Evolutionary conservation across 2,888 invertebrate genomes (phyloP), one percentile per base, ranked within the genome.

Genomic region (Yponomeuta cagnagella): DNA sequence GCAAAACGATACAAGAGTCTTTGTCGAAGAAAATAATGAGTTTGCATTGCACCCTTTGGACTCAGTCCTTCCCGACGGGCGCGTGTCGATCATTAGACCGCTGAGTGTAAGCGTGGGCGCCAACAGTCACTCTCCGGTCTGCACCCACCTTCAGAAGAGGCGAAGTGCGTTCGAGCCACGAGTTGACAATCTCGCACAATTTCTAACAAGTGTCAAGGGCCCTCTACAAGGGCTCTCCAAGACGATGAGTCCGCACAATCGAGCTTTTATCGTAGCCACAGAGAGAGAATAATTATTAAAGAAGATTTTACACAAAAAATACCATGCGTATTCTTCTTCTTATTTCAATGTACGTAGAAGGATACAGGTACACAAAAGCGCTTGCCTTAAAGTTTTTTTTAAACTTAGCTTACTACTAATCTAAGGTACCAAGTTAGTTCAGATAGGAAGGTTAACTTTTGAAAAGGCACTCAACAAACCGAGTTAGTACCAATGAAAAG

Each of bases 141-240:
- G 15, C 15, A 58, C 52, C 52, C 52, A 58, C 52, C 52, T 58
- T 15, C 8, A 58, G 3, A 58, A 15, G 52, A 58, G 52, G 52
- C 52, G 52, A 58, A 58, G 52, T 58, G 81, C 80, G 84, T 86
- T 85, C 83, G 80, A 76, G 75, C 73, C 78, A 81, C 76, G 83
- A 85, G 80, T 87, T 85, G 85, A 82, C 87, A 88, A 86, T 88
- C 89, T 87, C 85, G 80, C 81, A 84, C 87, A 87, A 86, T 89
- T 87, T 85, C 83, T 85, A 79, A 80, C 82, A 76, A 79, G 79
- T 77, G 73, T 74, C 86, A 87, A 77, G 83, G 77, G 74, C 85
- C 86, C 76, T 75, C 74, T 73, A 73, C 70, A 74, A 83, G 83
- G 68, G 77, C 76, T 69, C 86, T 85, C 75, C 70, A 72, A 30